phyloP scores from a whole-genome alignment of 1,140 invertebrate species.

The Calephelis nemesis region DNA sequence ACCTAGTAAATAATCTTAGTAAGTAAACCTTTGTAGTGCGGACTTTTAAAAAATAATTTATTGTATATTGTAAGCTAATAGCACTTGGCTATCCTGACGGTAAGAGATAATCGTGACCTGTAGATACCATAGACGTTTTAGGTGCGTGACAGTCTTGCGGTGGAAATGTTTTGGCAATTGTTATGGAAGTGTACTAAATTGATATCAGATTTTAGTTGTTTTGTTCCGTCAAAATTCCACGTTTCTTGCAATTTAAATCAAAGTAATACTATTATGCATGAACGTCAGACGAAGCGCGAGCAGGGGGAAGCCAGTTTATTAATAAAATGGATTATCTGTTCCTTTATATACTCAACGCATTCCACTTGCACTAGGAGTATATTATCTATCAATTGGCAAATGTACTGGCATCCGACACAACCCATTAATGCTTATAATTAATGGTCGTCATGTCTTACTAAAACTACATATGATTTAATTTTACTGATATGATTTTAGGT shows the following conservation, averaged over 20 bases:
- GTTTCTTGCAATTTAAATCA: neutral
- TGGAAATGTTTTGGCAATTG: too few relatives aligned
- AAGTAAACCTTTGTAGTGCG: too few relatives aligned
- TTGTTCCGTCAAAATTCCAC: neutral
- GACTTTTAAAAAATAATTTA: too few relatives aligned
- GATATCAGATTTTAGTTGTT: too few relatives aligned
- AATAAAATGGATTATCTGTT: constrained; percentile 16
- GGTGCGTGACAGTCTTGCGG: too few relatives aligned
- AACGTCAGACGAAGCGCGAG: neutral
- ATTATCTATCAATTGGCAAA: constrained; percentile 20
- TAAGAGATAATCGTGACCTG: too few relatives aligned
- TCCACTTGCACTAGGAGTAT: neutral
- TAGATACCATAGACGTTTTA: too few relatives aligned
- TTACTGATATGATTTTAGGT: too few relatives aligned
- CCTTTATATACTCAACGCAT: neutral
- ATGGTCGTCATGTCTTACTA: constrained; percentile 12
- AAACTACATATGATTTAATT: neutral
- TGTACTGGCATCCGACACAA: constrained; percentile 2
- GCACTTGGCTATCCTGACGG: too few relatives aligned
- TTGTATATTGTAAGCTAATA: too few relatives aligned
- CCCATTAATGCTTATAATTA: constrained; percentile 17
- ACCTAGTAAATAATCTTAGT: too few relatives aligned
- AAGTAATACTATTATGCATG: neutral
- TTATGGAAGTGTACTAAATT: too few relatives aligned
- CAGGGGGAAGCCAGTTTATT: neutral